These are phyloP conservation scores for Pogonomyrmex californicus DNA, from an alignment of 1,140 invertebrate species.

Conservation along the genomic window DNA sequence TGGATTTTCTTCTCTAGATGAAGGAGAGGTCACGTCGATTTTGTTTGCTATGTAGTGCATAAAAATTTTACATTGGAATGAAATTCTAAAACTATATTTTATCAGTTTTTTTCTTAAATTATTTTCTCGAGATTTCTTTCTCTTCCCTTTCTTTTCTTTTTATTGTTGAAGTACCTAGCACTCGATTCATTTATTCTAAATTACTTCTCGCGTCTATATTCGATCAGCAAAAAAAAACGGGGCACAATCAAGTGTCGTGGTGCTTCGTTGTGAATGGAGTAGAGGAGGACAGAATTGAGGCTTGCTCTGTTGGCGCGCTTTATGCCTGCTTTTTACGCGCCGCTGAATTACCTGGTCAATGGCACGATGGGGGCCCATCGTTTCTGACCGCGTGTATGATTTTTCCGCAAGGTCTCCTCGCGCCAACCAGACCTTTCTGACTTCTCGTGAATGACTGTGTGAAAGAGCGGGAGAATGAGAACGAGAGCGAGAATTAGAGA, in stretches of 20 bases:
- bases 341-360: slow-evolving; percentile 84
- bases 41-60: neutral
- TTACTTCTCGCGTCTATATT: neutral
- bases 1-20: neutral
- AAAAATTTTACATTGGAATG: neutral
- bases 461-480: no score
- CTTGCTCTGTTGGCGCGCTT: slow-evolving; percentile 45
- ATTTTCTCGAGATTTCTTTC: neutral
- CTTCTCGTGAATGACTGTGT: slow-evolving; percentile 48
- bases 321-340: slow-evolving; percentile 78
- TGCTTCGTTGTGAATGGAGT: slow-evolving; percentile 31
- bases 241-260: slow-evolving; percentile 3
- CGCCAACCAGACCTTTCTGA: slow-evolving; percentile 13
- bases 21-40: neutral
- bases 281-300: slow-evolving; percentile 24
- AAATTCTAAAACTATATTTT: neutral
- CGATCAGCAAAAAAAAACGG: neutral
- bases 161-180: neutral
- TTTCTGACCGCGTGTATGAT: slow-evolving; percentile 66
- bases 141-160: neutral
- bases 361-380: slow-evolving; percentile 76
- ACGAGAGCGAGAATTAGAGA: neutral
- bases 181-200: neutral
- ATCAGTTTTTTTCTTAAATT: neutral
- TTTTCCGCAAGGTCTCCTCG: slow-evolving; percentile 10